Evolutionary conservation across 2,888 invertebrate species (phyloP).

Genomic region (Ceramica pisi): DNA sequence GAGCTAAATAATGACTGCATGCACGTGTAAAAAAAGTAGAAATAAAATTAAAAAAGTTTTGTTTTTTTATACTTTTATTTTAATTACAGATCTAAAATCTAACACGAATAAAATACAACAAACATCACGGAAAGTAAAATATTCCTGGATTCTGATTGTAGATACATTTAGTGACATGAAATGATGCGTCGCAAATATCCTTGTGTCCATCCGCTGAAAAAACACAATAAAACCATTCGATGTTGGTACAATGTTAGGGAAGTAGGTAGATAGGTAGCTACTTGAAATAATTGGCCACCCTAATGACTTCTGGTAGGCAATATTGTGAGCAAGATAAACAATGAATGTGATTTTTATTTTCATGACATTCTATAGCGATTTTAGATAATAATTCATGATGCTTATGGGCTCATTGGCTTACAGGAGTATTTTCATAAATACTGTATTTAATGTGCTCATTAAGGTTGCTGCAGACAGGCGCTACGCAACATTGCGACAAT

Average conservation of each 20-base stretch:
- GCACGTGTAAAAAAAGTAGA: neutral
- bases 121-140: conserved; percentile 84
- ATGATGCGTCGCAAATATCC: conserved; percentile 89
- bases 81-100: neutral
- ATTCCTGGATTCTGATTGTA: conserved; percentile 86
- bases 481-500: no score
- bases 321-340: conserved; percentile 19
- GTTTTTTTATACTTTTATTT: conserved; percentile 23
- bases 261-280: conserved; percentile 6
- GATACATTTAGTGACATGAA: conserved; percentile 88
- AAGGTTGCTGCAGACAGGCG: no score
- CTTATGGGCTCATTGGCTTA: neutral
- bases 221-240: conserved; percentile 29
- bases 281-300: conserved; percentile 38
- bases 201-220: conserved; percentile 86
- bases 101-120: neutral
- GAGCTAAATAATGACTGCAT: conserved; percentile 1
- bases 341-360: conserved; percentile 38
- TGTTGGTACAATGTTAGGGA: conserved; percentile 22
- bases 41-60: neutral
- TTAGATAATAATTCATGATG: neutral
- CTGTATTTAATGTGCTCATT: neutral
- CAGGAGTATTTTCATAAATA: conserved; percentile 23
- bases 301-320: conserved; percentile 46
- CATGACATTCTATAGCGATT: conserved; percentile 36